Base-by-base conservation (phyloP, 2,888 invertebrate genomes). In the Ernsta delagoae region DNA sequence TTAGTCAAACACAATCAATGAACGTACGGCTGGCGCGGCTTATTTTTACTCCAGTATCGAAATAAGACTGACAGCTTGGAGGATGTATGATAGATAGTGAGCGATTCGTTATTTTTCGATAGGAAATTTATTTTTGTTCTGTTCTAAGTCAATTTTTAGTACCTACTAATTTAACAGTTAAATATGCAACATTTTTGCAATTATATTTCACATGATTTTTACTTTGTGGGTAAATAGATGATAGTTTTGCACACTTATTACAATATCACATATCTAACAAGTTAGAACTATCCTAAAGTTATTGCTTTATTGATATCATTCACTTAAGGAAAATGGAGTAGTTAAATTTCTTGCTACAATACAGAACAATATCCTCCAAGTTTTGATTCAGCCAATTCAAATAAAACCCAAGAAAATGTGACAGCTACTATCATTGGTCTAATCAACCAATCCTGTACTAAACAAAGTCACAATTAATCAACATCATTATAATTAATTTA, bases 401-500 rank as follows among this genome's bases (percentile, higher is more conserved):
- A 50, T 50, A 6, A 50, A 12, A 16, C 12, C 11, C 48, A 50
- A n/a, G 6, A 36, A 31, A 57, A 34, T 36, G 4, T 34, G 9
- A 7, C 12, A 56, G n/a, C n/a, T n/a, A 57, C n/a, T 36, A 57
- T 34, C 34, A 8, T n/a, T 3, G 34, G 57, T 6, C n/a, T 36
- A n/a, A 56, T 56, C 8, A 50, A 50, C 12, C n/a, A 36, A 34
- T 12, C 57, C 24, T 54, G 57, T 57, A 36, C 36, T 57, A 6
- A 57, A 57, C 79, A 77, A 83, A 80, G 79, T 81, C 82, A 83
- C 78, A 87, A 86, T 77, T 85, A 88, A 88, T 87, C 87, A 92
- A 92, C 92, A 91, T 90, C 79, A 70, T 92, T 92, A 90, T 91
- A 91, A 88, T 89, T 79, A 87, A 89, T 87, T 77, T 88, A 88